A percentile compares a stretch with the other conserved stretches of the same genome.
These are phyloP conservation scores for Drosophila fuyamai DNA, from an alignment of 1,140 invertebrate species.

Conservation along the genomic window DNA sequence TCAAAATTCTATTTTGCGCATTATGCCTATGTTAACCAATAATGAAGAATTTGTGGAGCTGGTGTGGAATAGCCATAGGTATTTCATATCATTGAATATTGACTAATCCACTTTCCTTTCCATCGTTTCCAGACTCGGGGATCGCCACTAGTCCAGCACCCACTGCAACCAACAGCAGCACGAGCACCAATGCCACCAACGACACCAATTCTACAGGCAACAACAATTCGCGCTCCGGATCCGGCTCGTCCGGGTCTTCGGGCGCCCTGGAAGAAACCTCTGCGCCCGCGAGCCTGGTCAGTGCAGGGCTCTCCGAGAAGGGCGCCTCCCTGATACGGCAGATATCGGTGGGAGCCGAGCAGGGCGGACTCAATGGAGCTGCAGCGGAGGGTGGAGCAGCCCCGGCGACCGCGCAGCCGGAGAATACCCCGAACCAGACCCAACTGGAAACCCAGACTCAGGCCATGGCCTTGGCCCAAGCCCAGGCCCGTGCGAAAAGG, in stretches of 20 bases:
- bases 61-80: too few relatives aligned
- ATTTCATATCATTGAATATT: background rate
- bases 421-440: background rate
- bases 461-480: slow-evolving; percentile 7
- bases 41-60: too few relatives aligned
- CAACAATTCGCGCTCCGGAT: slow-evolving; percentile 6
- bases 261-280: slow-evolving; percentile 7
- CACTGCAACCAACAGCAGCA: slow-evolving; percentile 44
- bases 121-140: slow-evolving; percentile 66
- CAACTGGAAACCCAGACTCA: background rate
- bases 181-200: slow-evolving; percentile 16
- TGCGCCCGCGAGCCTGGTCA: slow-evolving; percentile 49
- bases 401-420: background rate
- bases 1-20: too few relatives aligned
- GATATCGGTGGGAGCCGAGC: slow-evolving; percentile 38
- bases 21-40: too few relatives aligned
- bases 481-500: slow-evolving; percentile 55
- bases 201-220: slow-evolving; percentile 2
- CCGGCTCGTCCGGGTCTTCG: slow-evolving; percentile 1
- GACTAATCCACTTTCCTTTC: background rate
- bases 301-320: slow-evolving; percentile 68
- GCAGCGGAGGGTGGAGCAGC: background rate
- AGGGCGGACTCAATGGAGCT: background rate
- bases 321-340: slow-evolving; percentile 73
- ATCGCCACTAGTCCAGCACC: slow-evolving; percentile 81